A percentile compares a stretch with the other conserved stretches of the same genome.
phyloP scores from a whole-genome alignment of 2,888 invertebrate genomes.

The Tubulanus polymorphus region DNA sequence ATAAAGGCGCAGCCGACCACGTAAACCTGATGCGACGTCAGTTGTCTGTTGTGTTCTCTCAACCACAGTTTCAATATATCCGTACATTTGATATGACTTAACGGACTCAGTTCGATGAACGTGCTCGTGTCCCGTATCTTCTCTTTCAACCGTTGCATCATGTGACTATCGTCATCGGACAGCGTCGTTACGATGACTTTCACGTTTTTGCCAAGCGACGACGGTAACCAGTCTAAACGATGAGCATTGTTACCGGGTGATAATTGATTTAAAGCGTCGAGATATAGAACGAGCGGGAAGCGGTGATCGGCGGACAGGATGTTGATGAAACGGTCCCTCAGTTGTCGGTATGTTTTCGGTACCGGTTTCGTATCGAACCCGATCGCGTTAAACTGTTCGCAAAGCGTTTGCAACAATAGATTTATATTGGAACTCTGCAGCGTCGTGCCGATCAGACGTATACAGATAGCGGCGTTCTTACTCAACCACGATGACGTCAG shows the following conservation, averaged over 20 bases:
- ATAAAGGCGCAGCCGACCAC: slow-evolving; percentile 20
- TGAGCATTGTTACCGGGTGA: slow-evolving; percentile 30
- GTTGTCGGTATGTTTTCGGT: slow-evolving; percentile 29
- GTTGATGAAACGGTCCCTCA: slow-evolving; percentile 29
- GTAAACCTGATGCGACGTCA: slow-evolving; percentile 26
- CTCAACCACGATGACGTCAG: neutral
- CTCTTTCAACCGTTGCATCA: slow-evolving; percentile 57
- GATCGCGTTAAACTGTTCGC: slow-evolving; percentile 32
- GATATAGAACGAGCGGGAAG: slow-evolving; percentile 31
- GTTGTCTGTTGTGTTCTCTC: slow-evolving; percentile 21
- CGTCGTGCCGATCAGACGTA: slow-evolving; percentile 31
- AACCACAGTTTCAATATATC: slow-evolving; percentile 30
- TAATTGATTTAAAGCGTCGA: slow-evolving; percentile 37
- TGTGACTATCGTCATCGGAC: slow-evolving; percentile 55
- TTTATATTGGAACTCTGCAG: slow-evolving; percentile 33
- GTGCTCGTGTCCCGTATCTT: slow-evolving; percentile 55
- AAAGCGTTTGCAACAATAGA: slow-evolving; percentile 30
- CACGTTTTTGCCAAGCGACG: slow-evolving; percentile 31
- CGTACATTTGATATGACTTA: slow-evolving; percentile 28
- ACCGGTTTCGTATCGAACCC: slow-evolving; percentile 19
- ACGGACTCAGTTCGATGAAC: slow-evolving; percentile 23
- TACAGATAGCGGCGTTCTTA: too few relatives aligned
- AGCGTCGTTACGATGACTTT: slow-evolving; percentile 35
- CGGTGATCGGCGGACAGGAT: too few relatives aligned
- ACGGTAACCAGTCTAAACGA: slow-evolving; percentile 40